These are phyloP conservation scores for Acomys russatus DNA, from an alignment of 2,797 vertebrate species.

Conservation along the genomic window DNA sequence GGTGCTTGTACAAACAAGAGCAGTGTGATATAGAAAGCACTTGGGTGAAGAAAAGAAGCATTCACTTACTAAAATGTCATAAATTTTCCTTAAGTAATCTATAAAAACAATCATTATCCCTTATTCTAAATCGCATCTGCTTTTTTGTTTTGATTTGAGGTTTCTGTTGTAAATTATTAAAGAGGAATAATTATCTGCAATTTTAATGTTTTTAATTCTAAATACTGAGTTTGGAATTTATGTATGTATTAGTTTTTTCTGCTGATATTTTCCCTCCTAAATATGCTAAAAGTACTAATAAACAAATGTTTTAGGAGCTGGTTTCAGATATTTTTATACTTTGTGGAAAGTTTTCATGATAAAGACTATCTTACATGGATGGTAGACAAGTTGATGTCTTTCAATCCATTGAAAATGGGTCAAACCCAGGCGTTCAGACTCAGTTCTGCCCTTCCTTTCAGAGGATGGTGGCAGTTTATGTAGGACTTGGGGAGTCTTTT, in stretches of 20 bases:
- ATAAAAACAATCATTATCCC: not conserved
- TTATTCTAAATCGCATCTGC: slow-evolving; percentile 13
- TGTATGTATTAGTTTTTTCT: not conserved
- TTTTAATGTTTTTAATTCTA: slow-evolving; percentile 53
- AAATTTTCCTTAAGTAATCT: not conserved
- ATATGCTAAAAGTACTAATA: slow-evolving; percentile 33
- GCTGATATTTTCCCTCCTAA: not conserved
- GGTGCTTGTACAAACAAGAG: not conserved
- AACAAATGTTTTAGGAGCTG: slow-evolving; percentile 6
- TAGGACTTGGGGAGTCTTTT: not conserved
- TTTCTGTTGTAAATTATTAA: slow-evolving; percentile 32
- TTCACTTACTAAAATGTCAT: slow-evolving; percentile 31
- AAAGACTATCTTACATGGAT: not conserved
- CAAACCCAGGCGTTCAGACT: not conserved
- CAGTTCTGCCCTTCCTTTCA: not conserved
- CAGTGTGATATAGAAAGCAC: not conserved
- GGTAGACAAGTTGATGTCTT: not conserved
- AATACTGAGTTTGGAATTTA: slow-evolving; percentile 55
- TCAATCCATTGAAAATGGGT: not conserved
- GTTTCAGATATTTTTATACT: not conserved
- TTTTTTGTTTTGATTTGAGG: slow-evolving; percentile 60
- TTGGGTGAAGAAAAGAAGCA: not conserved
- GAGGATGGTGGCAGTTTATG: not conserved
- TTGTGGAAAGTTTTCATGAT: slow-evolving; percentile 23
- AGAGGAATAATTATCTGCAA: slow-evolving; percentile 22